A percentile compares a stretch with the other conserved stretches of the same genome.
These are phyloP conservation scores for Scartelaos histophorus DNA, from an alignment of 2,113 vertebrate genomes.

Conservation along the genomic window DNA sequence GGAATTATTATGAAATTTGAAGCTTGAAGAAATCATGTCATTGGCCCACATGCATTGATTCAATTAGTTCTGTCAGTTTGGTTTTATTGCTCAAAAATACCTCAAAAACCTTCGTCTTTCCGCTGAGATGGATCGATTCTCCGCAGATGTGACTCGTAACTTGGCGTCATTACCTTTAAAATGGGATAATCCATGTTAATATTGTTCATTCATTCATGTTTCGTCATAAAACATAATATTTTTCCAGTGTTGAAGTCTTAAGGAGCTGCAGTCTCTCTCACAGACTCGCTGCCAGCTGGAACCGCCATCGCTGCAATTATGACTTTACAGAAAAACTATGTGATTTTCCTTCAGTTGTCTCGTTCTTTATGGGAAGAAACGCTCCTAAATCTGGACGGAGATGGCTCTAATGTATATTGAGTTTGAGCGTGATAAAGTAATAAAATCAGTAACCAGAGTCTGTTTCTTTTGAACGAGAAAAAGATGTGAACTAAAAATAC, in stretches of 20 bases:
- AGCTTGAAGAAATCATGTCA: too few relatives aligned
- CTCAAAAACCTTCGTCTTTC: too few relatives aligned
- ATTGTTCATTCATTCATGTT: not conserved
- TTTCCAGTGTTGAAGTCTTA: not conserved
- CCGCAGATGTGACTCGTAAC: too few relatives aligned
- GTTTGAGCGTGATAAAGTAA: not conserved
- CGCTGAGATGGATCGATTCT: too few relatives aligned
- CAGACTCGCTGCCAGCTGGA: slow-evolving; percentile 29
- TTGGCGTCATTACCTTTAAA: too few relatives aligned
- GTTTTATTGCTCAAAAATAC: too few relatives aligned
- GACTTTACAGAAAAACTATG: slow-evolving; percentile 40
- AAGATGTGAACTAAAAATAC: not conserved
- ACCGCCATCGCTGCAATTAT: slow-evolving; percentile 46
- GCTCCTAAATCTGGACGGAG: slow-evolving; percentile 2
- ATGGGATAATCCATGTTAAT: too few relatives aligned
- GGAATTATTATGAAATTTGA: too few relatives aligned
- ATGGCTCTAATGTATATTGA: not conserved
- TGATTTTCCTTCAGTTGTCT: slow-evolving; percentile 41
- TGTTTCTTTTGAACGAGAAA: not conserved
- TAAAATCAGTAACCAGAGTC: not conserved
- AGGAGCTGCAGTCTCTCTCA: not conserved
- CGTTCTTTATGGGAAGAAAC: slow-evolving; percentile 8
- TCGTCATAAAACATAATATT: not conserved
- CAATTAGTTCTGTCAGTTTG: too few relatives aligned
- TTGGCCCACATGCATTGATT: too few relatives aligned